Conservation (phyloP, 1,140 invertebrate genomes). For the Diplogasteroides magnus region DNA sequence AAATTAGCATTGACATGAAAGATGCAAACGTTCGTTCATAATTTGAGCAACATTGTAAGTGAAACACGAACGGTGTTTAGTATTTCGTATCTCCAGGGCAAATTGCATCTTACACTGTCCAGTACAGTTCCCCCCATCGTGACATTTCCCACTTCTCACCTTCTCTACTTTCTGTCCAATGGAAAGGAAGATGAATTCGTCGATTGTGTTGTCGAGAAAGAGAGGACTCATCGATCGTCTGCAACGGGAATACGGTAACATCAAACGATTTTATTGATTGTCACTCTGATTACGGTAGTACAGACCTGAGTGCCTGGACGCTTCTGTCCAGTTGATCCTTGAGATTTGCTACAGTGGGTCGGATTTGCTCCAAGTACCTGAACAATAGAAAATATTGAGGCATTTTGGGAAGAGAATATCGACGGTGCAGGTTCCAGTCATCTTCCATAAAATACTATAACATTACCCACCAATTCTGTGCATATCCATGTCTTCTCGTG, state of each 20-base stretch:
- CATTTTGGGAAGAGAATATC: not conserved
- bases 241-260: not conserved
- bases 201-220: slow-evolving; percentile 27
- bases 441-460: too few species aligned
- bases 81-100: too few species aligned
- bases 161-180: slow-evolving; percentile 16
- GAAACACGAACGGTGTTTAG: too few species aligned
- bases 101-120: too few species aligned
- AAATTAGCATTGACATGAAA: too few species aligned
- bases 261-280: not conserved
- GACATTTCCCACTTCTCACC: too few species aligned
- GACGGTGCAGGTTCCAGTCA: too few species aligned
- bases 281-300: not conserved
- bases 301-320: slow-evolving; percentile 13
- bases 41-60: too few species aligned
- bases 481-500: slow-evolving; percentile 13
- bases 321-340: slow-evolving; percentile 7
- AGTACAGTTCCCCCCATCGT: too few species aligned
- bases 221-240: slow-evolving; percentile 18
- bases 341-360: not conserved
- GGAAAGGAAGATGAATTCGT: slow-evolving; percentile 23
- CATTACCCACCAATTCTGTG: slow-evolving; percentile 25
- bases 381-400: not conserved
- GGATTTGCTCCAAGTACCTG: slow-evolving; percentile 18
- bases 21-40: too few species aligned